Conservation (phyloP, 2,113 vertebrate genomes). For the Capra hircus region DNA sequence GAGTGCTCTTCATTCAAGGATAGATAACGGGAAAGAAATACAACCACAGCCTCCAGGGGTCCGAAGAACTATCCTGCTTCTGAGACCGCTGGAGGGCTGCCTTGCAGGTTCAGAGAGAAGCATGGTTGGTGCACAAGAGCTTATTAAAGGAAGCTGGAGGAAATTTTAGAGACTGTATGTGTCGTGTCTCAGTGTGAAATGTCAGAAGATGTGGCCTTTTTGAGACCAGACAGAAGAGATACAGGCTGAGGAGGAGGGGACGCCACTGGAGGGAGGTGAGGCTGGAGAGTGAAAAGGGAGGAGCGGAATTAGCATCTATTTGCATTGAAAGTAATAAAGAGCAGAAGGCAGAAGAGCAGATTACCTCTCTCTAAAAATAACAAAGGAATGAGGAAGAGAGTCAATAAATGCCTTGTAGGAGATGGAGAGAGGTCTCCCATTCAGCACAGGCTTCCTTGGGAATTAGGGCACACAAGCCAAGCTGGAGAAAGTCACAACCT, state of each 20-base stretch:
- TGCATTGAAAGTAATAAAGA: background rate
- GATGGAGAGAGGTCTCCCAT: too few relatives aligned
- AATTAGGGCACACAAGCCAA: fast-evolving
- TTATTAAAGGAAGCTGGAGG: background rate
- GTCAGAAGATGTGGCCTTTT: background rate
- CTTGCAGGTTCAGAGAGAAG: background rate
- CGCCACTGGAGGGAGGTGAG: fast-evolving
- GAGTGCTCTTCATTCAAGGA: fast-evolving
- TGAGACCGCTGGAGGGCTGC: fast-evolving
- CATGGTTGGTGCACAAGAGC: too few relatives aligned
- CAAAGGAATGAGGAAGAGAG: background rate
- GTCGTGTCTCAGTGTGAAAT: background rate
- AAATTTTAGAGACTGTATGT: background rate
- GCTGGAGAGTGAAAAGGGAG: background rate
- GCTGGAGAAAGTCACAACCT: background rate
- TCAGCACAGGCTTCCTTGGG: fast-evolving
- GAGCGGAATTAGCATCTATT: background rate
- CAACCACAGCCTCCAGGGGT: fast-evolving
- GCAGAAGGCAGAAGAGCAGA: too few relatives aligned
- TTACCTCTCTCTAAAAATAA: fast-evolving
- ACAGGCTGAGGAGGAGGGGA: background rate
- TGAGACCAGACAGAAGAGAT: background rate
- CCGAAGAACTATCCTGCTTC: fast-evolving
- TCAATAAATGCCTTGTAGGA: background rate
- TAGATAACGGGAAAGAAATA: fast-evolving